Evolutionary conservation across 2,113 vertebrate genomes (phyloP).

Genomic region (Mustela lutreola): DNA sequence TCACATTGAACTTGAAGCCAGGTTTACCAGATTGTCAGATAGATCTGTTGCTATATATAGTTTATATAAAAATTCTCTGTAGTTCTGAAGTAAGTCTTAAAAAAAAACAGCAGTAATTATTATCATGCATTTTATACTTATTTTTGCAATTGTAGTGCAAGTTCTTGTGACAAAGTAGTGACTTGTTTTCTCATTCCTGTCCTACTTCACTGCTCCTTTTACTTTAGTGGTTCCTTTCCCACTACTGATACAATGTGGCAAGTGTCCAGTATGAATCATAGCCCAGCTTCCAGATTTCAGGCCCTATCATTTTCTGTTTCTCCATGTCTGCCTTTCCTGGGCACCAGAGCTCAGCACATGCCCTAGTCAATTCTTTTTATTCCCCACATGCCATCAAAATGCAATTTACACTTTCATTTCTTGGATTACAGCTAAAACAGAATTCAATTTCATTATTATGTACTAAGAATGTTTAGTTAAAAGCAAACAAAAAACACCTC

Average conservation of each 20-base stretch:
- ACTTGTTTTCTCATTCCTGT: neutral
- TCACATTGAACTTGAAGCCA: neutral
- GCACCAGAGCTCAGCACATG: rapidly evolving
- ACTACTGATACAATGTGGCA: neutral
- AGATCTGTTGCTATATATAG: neutral
- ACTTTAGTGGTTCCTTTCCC: neutral
- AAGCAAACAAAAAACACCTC: neutral
- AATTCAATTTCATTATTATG: neutral
- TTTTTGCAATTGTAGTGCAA: neutral
- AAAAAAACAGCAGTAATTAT: neutral
- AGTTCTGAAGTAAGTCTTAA: neutral
- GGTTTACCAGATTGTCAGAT: neutral
- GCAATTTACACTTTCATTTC: neutral
- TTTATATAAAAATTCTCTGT: neutral
- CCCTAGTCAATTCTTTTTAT: neutral
- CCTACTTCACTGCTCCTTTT: neutral
- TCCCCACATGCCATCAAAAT: neutral
- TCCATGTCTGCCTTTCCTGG: neutral
- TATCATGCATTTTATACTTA: neutral
- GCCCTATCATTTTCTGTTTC: neutral
- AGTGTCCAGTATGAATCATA: rapidly evolving
- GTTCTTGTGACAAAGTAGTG: neutral
- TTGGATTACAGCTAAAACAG: neutral
- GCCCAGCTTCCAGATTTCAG: neutral
- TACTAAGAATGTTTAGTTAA: neutral